Percentiles rank a stretch among this genome's conserved stretches.
Evolutionary conservation across 1,140 invertebrate genomes (phyloP).

Genomic region (Phthorimaea operculella): DNA sequence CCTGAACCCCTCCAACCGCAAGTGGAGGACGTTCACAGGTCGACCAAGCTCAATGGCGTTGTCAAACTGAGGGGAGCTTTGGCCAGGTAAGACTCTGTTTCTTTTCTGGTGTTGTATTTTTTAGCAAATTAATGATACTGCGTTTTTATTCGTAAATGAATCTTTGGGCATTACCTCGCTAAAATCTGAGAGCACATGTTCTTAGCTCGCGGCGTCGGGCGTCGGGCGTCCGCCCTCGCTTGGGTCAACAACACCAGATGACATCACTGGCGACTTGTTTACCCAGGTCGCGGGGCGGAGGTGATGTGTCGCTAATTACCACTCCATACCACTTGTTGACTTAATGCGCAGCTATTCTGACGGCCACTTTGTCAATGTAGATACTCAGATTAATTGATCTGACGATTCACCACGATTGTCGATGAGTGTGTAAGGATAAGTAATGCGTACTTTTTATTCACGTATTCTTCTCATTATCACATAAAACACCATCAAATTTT

Average conservation of each 20-base stretch:
- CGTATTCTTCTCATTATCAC: no score
- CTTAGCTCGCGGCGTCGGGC: constrained; percentile 11
- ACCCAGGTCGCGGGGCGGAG: constrained; percentile 40
- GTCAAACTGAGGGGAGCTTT: constrained; percentile 47
- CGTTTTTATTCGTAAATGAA: neutral
- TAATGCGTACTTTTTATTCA: no score
- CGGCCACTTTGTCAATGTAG: no score
- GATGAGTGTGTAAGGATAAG: no score
- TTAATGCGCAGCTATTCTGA: constrained; percentile 22
- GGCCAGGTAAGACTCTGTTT: constrained; percentile 40
- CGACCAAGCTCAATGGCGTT: constrained; percentile 32
- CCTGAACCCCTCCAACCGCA: constrained; percentile 28
- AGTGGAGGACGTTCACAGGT: constrained; percentile 19
- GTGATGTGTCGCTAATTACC: constrained; percentile 49
- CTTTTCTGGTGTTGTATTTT: no score
- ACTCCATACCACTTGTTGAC: constrained; percentile 30
- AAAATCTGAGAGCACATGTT: constrained; percentile 11
- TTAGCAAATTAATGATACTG: no score
- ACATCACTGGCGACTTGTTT: constrained; percentile 56
- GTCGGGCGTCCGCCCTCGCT: constrained; percentile 16
- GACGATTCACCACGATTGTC: no score
- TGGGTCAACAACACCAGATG: constrained; percentile 62
- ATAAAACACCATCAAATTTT: no score
- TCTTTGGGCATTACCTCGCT: neutral
- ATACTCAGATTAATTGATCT: no score